Conservation (phyloP, 2,797 vertebrate species). For the Gobio occitaniae region DNA sequence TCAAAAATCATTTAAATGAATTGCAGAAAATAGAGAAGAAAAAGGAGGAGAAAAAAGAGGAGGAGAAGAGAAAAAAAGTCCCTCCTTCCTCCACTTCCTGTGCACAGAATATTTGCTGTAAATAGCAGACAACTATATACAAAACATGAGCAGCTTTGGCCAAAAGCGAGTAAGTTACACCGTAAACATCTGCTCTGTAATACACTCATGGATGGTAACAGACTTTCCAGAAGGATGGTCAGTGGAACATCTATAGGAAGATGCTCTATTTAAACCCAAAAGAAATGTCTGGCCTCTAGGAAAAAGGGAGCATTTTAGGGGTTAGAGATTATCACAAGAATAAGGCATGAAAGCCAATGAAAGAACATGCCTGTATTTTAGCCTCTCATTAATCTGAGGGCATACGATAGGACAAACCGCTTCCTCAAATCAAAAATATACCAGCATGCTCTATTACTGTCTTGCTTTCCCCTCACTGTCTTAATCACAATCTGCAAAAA, state of each 20-base stretch:
- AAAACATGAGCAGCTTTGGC: neutral
- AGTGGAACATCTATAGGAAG: neutral
- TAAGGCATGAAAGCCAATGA: slow-evolving; percentile 70
- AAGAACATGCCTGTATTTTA: slow-evolving; percentile 68
- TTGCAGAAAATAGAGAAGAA: neutral
- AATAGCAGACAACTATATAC: slow-evolving; percentile 22
- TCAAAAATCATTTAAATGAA: neutral
- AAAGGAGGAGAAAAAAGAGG: neutral
- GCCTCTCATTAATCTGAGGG: slow-evolving; percentile 71
- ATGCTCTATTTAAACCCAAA: slow-evolving; percentile 9
- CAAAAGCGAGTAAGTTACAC: slow-evolving; percentile 18
- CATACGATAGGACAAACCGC: slow-evolving; percentile 38
- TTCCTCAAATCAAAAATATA: slow-evolving; percentile 16
- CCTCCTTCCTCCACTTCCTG: slow-evolving; percentile 17
- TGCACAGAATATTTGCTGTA: neutral
- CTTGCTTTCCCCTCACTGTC: neutral
- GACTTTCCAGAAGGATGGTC: neutral
- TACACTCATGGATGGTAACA: slow-evolving; percentile 4
- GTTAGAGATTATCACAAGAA: slow-evolving; percentile 48
- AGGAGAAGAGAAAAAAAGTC: neutral
- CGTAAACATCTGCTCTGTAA: slow-evolving; percentile 4
- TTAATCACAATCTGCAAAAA: slow-evolving; percentile 36
- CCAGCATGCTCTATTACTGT: neutral
- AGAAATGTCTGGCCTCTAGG: neutral
- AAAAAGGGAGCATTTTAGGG: neutral